Evolutionary conservation across 1,140 invertebrate species (phyloP).

Genomic region (Prorops nasuta): DNA sequence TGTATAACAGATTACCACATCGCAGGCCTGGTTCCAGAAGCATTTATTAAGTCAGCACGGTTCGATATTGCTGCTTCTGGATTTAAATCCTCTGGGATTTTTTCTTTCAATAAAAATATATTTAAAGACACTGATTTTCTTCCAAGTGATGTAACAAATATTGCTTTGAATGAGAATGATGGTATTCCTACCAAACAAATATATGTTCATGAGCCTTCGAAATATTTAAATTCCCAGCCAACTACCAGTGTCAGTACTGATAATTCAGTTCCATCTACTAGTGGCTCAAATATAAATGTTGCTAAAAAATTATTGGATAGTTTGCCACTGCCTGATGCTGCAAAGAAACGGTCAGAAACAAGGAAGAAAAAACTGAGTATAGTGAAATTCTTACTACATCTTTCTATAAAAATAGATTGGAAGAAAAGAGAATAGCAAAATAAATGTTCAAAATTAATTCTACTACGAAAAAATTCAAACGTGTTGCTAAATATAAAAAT

Average conservation of each 20-base stretch:
- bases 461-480: no score
- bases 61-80: background rate
- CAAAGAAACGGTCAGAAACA: background rate
- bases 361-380: background rate
- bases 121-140: background rate
- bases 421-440: background rate
- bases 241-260: background rate
- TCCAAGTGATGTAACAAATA: background rate
- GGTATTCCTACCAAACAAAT: constrained; percentile 36
- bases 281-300: no score
- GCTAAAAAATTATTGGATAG: no score
- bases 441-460: no score
- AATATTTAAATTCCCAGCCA: background rate
- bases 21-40: background rate
- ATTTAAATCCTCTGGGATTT: constrained; percentile 8
- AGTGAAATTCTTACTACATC: background rate
- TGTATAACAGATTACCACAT: constrained; percentile 1
- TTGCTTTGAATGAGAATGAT: background rate
- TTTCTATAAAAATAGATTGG: background rate
- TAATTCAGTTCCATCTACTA: background rate
- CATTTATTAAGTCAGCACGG: background rate
- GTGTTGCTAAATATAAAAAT: no score
- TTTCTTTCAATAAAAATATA: constrained; percentile 4
- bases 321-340: background rate
- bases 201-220: no score